Conservation (phyloP, 2,888 invertebrate genomes). For the Folsomia candida region DNA sequence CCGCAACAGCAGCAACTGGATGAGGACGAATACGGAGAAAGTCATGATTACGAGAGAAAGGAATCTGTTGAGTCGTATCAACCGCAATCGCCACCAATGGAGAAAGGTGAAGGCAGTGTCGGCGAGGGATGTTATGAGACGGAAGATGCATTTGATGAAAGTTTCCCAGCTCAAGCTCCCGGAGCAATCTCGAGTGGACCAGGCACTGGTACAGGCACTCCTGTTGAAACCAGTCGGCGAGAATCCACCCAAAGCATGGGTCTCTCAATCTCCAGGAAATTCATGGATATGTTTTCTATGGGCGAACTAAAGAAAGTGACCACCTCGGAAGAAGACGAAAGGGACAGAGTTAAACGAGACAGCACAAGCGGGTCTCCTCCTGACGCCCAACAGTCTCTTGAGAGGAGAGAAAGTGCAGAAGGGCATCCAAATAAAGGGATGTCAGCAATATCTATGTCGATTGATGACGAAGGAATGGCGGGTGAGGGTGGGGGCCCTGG, state of each 20-base stretch:
- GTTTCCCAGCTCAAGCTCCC: background rate
- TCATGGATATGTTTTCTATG: conserved; percentile 51
- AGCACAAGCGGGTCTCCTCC: background rate
- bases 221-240: conserved; percentile 40
- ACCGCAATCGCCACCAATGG: background rate
- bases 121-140: background rate
- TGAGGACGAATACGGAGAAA: conserved; percentile 35
- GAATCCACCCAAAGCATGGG: conserved; percentile 49
- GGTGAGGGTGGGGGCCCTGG: conserved; percentile 56
- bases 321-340: conserved; percentile 53
- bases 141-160: background rate
- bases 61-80: background rate
- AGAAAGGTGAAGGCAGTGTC: background rate
- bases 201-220: conserved; percentile 25
- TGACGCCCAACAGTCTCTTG: conserved; percentile 37
- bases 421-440: conserved; percentile 40
- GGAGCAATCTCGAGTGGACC: conserved; percentile 7
- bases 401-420: conserved; percentile 28
- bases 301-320: conserved; percentile 41
- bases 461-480: conserved; percentile 46
- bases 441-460: conserved; percentile 42
- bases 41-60: conserved; percentile 23
- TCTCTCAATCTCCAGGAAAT: conserved; percentile 46
- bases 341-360: background rate
- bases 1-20: background rate